phyloP scores from a whole-genome alignment of 2,888 invertebrate species.

The Cotesia congregata region DNA sequence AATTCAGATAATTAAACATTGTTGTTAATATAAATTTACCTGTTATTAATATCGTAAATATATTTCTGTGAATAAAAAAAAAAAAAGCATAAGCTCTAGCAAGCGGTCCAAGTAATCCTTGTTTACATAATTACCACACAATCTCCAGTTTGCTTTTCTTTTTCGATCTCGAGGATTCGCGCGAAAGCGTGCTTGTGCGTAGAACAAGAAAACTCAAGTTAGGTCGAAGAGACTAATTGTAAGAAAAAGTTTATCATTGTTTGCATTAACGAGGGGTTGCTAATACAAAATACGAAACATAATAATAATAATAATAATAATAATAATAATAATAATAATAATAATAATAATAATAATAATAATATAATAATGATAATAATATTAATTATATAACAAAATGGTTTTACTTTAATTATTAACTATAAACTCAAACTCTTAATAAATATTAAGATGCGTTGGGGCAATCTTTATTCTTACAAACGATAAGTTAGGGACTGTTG shows the following conservation, averaged over 20 bases:
- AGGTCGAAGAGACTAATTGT: conserved; percentile 51
- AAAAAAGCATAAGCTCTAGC: conserved; percentile 53
- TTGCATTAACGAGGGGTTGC: conserved; percentile 19
- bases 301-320: conserved; percentile 10
- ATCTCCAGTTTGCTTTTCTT: conserved; percentile 55
- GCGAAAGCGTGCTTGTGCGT: conserved; percentile 56
- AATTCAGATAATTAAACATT: conserved; percentile 22
- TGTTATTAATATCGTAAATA: conserved; percentile 42
- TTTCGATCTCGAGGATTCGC: conserved; percentile 55
- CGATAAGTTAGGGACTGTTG: background rate
- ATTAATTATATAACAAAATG: too few relatives aligned
- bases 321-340: too few relatives aligned
- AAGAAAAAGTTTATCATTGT: conserved; percentile 38
- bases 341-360: too few relatives aligned
- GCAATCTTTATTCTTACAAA: too few relatives aligned
- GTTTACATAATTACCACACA: conserved; percentile 54
- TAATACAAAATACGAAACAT: background rate
- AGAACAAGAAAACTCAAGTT: conserved; percentile 55
- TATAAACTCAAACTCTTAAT: too few relatives aligned
- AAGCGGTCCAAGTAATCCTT: conserved; percentile 54
- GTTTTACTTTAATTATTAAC: too few relatives aligned
- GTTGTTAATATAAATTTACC: conserved; percentile 15
- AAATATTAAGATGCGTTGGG: too few relatives aligned
- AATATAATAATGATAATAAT: too few relatives aligned
- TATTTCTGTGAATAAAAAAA: conserved; percentile 49